Percentiles rank a stretch among this genome's conserved stretches.
phyloP scores from a whole-genome alignment of 1,140 invertebrate species.

The Ostrea denselamellosa region DNA sequence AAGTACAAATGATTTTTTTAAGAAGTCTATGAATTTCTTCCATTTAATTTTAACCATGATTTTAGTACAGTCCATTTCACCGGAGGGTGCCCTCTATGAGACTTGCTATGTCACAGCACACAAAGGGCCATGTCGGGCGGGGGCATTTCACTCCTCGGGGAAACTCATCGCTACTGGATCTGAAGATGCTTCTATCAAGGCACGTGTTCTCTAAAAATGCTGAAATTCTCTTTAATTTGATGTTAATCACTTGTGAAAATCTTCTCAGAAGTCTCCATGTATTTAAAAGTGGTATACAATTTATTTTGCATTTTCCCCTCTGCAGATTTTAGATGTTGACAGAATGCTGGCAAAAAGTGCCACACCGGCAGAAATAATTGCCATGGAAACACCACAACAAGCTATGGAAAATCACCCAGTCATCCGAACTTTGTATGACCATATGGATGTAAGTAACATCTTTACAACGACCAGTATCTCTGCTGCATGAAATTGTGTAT shows the following conservation, averaged over 20 bases:
- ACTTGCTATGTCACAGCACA: slow-evolving; percentile 99
- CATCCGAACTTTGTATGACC: slow-evolving; percentile 98
- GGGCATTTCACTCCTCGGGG: slow-evolving; percentile 95
- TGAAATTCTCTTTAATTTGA: neutral
- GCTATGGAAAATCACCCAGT: slow-evolving; percentile 97
- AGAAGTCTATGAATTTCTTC: no score
- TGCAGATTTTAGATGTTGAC: slow-evolving; percentile 95
- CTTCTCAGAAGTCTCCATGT: neutral
- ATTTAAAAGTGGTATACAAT: neutral
- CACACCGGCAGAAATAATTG: slow-evolving; percentile 79
- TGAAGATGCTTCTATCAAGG: slow-evolving; percentile 98
- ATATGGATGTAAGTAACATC: slow-evolving; percentile 85
- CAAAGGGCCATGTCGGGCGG: slow-evolving; percentile 96
- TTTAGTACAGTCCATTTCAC: slow-evolving; percentile 84
- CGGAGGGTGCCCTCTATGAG: slow-evolving; percentile 96
- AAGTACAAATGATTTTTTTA: no score
- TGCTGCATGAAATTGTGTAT: no score
- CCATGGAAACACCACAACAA: slow-evolving; percentile 88
- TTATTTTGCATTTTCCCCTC: neutral
- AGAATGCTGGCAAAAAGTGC: slow-evolving; percentile 92
- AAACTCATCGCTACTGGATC: slow-evolving; percentile 98
- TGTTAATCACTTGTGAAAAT: neutral
- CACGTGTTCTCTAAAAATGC: slow-evolving; percentile 71
- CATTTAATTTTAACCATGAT: slow-evolving; percentile 4
- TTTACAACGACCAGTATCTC: no score